Evolutionary conservation across 2,797 vertebrate species (phyloP).

Genomic region (Borostomias antarcticus): DNA sequence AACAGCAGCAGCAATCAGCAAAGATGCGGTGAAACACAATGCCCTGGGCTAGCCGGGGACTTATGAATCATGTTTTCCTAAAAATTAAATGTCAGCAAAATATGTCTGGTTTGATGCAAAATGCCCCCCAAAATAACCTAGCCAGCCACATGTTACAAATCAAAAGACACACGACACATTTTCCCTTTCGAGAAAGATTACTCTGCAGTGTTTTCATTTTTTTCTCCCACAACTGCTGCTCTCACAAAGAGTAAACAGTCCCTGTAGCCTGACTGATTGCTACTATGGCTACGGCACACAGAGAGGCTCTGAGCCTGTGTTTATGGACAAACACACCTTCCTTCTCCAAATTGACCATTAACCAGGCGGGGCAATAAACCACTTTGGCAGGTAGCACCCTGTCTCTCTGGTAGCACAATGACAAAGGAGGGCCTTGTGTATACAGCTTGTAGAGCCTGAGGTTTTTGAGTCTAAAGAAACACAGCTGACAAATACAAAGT

Average conservation of each 20-base stretch:
- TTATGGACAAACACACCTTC: conserved; percentile 99
- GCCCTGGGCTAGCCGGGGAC: not conserved
- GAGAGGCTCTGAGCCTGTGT: conserved; percentile 89
- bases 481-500: conserved; percentile 91
- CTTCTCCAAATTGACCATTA: conserved; percentile 99
- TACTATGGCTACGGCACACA: conserved; percentile 99
- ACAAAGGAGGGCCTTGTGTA: conserved; percentile 92
- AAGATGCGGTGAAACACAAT: not conserved
- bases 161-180: not conserved
- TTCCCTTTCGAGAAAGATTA: too few relatives aligned
- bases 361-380: conserved; percentile 98
- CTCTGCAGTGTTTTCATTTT: too few relatives aligned
- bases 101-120: not conserved
- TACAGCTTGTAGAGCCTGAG: conserved; percentile 84
- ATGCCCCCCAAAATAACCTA: not conserved
- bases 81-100: too few relatives aligned
- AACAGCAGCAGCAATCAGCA: conserved; percentile 25
- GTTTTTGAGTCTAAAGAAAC: conserved; percentile 84
- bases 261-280: conserved; percentile 95
- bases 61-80: not conserved
- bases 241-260: conserved; percentile 84
- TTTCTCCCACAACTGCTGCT: too few relatives aligned
- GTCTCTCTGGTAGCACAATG: conserved; percentile 84
- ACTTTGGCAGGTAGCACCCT: conserved; percentile 88
- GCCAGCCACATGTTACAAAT: not conserved